phyloP scores from a whole-genome alignment of 2,888 invertebrate species.

The Linyphia triangularis region DNA sequence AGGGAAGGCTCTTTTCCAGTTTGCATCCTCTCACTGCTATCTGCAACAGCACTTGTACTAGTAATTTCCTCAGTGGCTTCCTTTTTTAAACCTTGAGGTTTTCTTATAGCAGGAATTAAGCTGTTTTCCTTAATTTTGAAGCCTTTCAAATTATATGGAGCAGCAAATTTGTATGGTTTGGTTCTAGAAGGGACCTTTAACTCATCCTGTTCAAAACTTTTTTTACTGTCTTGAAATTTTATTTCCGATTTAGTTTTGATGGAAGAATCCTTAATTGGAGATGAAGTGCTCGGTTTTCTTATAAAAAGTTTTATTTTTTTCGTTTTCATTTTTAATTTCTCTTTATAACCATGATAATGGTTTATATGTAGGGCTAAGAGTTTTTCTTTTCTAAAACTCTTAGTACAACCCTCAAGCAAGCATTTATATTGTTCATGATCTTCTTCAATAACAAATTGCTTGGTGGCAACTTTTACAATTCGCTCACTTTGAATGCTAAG shows the following conservation, averaged over 20 bases:
- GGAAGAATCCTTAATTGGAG: no score
- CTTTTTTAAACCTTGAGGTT: neutral
- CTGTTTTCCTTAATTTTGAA: neutral
- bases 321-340: neutral
- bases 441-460: slow-evolving; percentile 79
- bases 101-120: neutral
- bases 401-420: slow-evolving; percentile 85
- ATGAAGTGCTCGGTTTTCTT: no score
- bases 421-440: slow-evolving; percentile 81
- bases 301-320: no score
- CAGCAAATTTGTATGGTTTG: no score
- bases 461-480: slow-evolving; percentile 76
- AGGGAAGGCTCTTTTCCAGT: neutral
- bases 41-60: neutral
- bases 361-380: slow-evolving; percentile 95
- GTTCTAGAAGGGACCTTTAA: no score
- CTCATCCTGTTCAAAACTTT: no score
- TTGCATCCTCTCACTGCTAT: neutral
- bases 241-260: no score
- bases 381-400: slow-evolving; percentile 94
- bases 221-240: no score
- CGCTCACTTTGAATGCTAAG: neutral
- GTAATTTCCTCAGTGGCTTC: neutral
- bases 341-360: slow-evolving; percentile 85
- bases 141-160: no score